Base-by-base conservation (phyloP, 1,140 invertebrate genomes). In the Cyrtorhinus lividipennis region DNA sequence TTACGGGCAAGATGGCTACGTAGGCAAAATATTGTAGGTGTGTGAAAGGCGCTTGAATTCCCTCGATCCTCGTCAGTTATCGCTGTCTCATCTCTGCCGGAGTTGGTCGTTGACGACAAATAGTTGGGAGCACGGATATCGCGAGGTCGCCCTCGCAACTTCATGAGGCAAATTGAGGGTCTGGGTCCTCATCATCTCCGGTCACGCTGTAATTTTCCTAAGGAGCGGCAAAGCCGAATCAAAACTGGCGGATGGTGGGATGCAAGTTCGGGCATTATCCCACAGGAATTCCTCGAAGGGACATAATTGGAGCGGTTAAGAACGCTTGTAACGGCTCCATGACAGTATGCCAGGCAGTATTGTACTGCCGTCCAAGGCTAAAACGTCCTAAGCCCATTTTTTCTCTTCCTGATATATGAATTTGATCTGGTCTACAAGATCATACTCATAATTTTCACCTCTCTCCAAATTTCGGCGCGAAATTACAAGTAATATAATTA, bases 141-240 rank as follows among this genome's bases (percentile, higher is more conserved):
- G 10, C 48, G 48, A 53, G 48, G 48, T 53, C 48, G 48, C 48
- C 48, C 48, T 53, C 48, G 48, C 20, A 53, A 53, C 48, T 53
- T 20, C 48, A 20, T n/a, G 20, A 15, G 48, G 48, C 48, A 53
- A 53, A 53, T 53, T 53, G 48, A 53, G 48, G 48, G 48, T 53
- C 48, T 53, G 5, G 48, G 48, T 53, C 48, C 48, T 20, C 48
- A 53, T 53, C 48, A 10, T 53, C 48, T 20, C 48, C 12, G 48
- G 48, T 53, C 48, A 53, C 48, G 48, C 18, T 53, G 48, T 53
- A 53, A 53, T 53, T 53, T 53, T 20, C 48, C 20, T 22, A 53
- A 53, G 48, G 48, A 53, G 48, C 48, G 48, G 12, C 20, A 12
- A n/a, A 12, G 48, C 48, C 8, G 18, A 53, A 53, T 53, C 48